Conservation (phyloP, 2,113 vertebrate genomes). For the Oostethus manadensis region DNA sequence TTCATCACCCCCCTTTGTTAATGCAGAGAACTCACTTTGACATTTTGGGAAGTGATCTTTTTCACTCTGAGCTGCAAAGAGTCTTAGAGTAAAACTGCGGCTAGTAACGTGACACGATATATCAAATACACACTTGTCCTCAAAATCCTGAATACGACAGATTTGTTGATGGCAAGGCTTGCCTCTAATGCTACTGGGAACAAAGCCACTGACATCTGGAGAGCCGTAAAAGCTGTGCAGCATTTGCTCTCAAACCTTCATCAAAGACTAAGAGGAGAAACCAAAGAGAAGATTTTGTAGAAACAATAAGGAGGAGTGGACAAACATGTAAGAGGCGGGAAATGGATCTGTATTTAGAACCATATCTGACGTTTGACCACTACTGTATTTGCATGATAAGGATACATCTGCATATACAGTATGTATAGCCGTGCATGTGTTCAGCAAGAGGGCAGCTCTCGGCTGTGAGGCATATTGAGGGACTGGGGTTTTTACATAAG, state of each 20-base stretch:
- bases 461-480: constrained; percentile 22
- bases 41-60: constrained; percentile 15
- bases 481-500: constrained; percentile 64
- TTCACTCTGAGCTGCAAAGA: constrained; percentile 4
- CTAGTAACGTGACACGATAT: neutral
- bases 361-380: constrained; percentile 44
- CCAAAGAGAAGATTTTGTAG: constrained; percentile 22
- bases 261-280: constrained; percentile 28
- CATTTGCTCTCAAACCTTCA: constrained; percentile 49
- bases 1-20: constrained; percentile 10
- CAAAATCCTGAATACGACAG: constrained; percentile 23
- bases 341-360: constrained; percentile 2
- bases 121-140: constrained; percentile 16
- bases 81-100: neutral
- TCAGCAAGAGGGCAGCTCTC: constrained; percentile 21
- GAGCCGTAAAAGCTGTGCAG: constrained; percentile 53
- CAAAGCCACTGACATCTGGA: constrained; percentile 33
- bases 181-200: constrained; percentile 14
- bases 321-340: constrained; percentile 2
- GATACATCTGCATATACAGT: neutral
- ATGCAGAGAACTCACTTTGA: constrained; percentile 27
- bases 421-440: neutral
- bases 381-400: constrained; percentile 35
- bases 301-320: neutral
- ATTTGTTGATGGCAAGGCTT: constrained; percentile 26